Evolutionary conservation across 37 sponge, comb jelly and placozoan genomes (phyloP).

Genomic region (Ephydatia muelleri): DNA sequence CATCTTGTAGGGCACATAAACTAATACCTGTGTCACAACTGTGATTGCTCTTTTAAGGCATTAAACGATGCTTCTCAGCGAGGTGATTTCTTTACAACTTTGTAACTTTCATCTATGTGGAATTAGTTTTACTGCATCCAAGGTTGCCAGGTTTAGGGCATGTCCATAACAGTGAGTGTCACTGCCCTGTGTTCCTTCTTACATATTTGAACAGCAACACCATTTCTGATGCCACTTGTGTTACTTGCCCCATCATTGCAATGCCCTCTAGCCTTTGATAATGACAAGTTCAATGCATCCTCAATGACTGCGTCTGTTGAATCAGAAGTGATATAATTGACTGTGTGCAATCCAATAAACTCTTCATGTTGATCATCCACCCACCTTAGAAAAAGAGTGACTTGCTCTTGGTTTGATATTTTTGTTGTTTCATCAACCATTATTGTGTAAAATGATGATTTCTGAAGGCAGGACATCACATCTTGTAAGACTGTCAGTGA

Average conservation of each 20-base stretch:
- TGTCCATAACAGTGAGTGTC: constrained; percentile 73
- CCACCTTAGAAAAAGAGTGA: constrained; percentile 14
- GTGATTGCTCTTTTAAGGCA: constrained; percentile 22
- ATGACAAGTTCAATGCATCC: constrained; percentile 26
- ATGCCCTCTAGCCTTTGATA: constrained; percentile 39
- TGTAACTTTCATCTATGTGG: constrained; percentile 35
- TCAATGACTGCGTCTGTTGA: constrained; percentile 31
- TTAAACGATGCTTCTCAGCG: constrained; percentile 45
- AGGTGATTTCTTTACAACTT: constrained; percentile 66
- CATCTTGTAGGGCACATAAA: constrained; percentile 51
- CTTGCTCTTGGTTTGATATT: constrained; percentile 33
- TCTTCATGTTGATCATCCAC: constrained; percentile 53
- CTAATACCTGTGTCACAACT: constrained; percentile 19
- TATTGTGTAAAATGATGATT: constrained; percentile 11
- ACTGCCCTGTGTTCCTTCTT: constrained; percentile 55
- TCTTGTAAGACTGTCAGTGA: too few species aligned
- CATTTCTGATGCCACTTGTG: constrained; percentile 43
- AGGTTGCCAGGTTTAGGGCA: constrained; percentile 50
- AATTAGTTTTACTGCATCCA: constrained; percentile 57
- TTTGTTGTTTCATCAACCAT: constrained; percentile 55
- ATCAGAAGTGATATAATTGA: constrained; percentile 35
- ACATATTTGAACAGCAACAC: constrained; percentile 40
- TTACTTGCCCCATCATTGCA: constrained; percentile 62
- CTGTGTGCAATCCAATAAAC: constrained; percentile 51
- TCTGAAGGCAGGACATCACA: too few species aligned